phyloP scores from a whole-genome alignment of 2,888 invertebrate genomes.

The Penaeus monodon region DNA sequence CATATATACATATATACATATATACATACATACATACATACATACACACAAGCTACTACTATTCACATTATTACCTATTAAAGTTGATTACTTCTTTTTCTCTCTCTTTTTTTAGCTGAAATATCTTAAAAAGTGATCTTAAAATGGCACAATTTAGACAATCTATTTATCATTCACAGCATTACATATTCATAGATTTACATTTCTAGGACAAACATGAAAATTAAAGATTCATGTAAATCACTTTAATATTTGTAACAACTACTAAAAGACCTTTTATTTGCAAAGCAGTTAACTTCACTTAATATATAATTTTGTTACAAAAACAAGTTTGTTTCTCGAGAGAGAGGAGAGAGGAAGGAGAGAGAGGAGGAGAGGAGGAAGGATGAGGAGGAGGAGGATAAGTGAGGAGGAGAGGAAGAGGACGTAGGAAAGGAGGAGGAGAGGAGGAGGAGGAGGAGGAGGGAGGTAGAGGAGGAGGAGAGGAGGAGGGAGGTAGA shows the following conservation, averaged over 20 bases:
- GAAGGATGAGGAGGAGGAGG: neutral
- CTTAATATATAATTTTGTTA: neutral
- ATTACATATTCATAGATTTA: no score
- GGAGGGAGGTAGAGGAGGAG: neutral
- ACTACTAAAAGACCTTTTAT: no score
- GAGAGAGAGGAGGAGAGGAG: neutral
- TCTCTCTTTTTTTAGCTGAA: no score
- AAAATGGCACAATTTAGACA: no score
- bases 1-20: no score
- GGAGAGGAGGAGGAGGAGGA: neutral
- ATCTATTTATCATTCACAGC: no score
- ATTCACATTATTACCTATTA: neutral
- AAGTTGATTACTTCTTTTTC: neutral
- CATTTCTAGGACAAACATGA: no score
- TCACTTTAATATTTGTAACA: no score
- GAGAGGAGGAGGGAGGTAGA: neutral
- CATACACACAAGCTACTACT: neutral
- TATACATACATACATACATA: neutral
- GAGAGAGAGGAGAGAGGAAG: neutral
- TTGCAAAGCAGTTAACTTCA: neutral
- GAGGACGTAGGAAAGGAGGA: neutral
- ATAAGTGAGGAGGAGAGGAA: neutral
- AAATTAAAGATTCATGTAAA: no score
- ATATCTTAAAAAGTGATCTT: no score
- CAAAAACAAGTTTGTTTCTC: neutral